Conservation (phyloP, 23 tunicate genomes). For the Diplosoma virens region DNA sequence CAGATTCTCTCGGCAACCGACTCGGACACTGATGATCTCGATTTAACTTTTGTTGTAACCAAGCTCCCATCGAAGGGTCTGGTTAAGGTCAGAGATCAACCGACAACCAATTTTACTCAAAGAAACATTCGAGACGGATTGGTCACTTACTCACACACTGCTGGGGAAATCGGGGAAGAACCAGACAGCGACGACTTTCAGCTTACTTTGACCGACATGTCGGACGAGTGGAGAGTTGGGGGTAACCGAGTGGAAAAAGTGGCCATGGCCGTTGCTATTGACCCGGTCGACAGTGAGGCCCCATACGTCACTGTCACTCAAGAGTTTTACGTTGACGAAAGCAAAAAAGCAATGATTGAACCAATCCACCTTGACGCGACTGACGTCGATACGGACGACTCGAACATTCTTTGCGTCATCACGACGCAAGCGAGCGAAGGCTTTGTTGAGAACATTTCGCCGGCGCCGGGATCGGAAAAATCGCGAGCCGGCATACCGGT, state of each 20-base stretch:
- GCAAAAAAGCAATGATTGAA: slow-evolving; percentile 68
- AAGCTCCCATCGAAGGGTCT: slow-evolving; percentile 62
- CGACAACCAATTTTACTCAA: slow-evolving; percentile 67
- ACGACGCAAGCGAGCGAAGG: slow-evolving; percentile 91
- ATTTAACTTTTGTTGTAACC: slow-evolving; percentile 62
- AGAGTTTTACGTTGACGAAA: slow-evolving; percentile 62
- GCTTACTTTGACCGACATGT: slow-evolving; percentile 73
- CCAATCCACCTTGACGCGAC: slow-evolving; percentile 67
- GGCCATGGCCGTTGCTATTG: slow-evolving; percentile 56
- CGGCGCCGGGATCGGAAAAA: slow-evolving; percentile 88
- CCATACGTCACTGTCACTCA: slow-evolving; percentile 75
- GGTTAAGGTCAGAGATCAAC: slow-evolving; percentile 48
- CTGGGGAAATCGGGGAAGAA: slow-evolving; percentile 81
- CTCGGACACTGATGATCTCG: slow-evolving; percentile 77
- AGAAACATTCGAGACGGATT: slow-evolving; percentile 61
- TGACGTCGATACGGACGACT: slow-evolving; percentile 83
- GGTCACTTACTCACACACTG: slow-evolving; percentile 74
- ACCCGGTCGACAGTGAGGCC: slow-evolving; percentile 91
- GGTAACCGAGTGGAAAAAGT: slow-evolving; percentile 69
- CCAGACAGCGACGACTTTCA: slow-evolving; percentile 68
- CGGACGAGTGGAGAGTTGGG: slow-evolving; percentile 82
- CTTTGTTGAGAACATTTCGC: slow-evolving; percentile 84
- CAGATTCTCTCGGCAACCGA: slow-evolving; percentile 83
- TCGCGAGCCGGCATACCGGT: slow-evolving; percentile 90
- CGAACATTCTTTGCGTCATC: slow-evolving; percentile 82